Base-by-base conservation (phyloP, 2,888 invertebrate species). In the Eremobia ochroleuca region DNA sequence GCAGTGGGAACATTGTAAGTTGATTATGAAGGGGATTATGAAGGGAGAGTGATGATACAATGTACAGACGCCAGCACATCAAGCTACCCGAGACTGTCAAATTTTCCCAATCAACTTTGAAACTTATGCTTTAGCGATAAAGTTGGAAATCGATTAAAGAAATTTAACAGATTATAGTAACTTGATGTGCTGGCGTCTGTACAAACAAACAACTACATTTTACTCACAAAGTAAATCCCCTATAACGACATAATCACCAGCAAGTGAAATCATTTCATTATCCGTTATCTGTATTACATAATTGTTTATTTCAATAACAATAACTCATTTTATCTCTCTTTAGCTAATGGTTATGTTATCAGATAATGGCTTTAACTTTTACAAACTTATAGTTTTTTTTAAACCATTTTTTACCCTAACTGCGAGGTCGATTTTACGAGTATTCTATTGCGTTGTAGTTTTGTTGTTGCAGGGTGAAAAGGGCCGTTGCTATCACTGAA, bases 341-440 rank as follows among this genome's bases (percentile, higher is more conserved):
- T 46, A 76, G 81, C 90, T 93, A 92, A 93, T 92, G 91, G 92
- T 87, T 86, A 46, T 77, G 79, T 93, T 93, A 94, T 93, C 94
- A 90, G 89, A 87, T 93, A 93, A 93, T 94, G 92, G 92, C 67
- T 85, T 85, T 64, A 82, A 82, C 85, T 89, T 93, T 91, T 90
- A 91, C 89, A 80, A 87, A 79, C 55, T 66, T 72, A 61, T 68
- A 68, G 1, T 87, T 88, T 90, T 55, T 88, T 91, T 89, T 86
- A 81, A n/a, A 40, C 43, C 34, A 61, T 76, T 85, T 89, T 88
- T 89, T 89, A 76, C 64, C 52, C 49, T 69, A 82, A 81, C 81
- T 64, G 40, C 84, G 86, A 88, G 77, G 83, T 88, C 62, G 81
- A 82, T 73, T 83, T 83, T 82, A 85, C 66, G 84, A 81, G 76